phyloP scores from a whole-genome alignment of 2,888 invertebrate genomes.

The Caenorhabditis macrosperma region DNA sequence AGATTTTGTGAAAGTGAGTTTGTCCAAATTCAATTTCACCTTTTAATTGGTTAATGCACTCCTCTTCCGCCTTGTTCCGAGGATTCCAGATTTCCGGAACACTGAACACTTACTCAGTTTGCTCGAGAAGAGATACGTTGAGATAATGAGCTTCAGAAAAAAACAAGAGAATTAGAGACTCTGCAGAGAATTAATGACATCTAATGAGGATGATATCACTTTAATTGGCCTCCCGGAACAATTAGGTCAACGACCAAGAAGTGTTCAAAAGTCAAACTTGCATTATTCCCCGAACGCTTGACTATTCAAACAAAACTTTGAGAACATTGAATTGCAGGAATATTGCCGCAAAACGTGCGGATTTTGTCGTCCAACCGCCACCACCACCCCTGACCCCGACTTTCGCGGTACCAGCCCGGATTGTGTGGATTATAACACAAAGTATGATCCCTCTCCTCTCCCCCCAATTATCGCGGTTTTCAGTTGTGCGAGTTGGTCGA shows the following conservation, averaged over 20 bases:
- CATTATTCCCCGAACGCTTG: no score
- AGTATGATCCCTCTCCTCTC: slow-evolving; percentile 9
- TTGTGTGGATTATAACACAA: slow-evolving; percentile 58
- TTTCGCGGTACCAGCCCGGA: slow-evolving; percentile 43
- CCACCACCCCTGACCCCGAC: slow-evolving; percentile 41
- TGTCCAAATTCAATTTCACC: neutral
- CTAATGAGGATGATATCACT: no score
- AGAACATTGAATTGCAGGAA: slow-evolving; percentile 14
- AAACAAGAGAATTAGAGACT: no score
- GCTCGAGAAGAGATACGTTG: no score
- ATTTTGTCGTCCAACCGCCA: slow-evolving; percentile 51
- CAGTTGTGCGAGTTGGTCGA: slow-evolving; percentile 58
- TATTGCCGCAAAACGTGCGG: slow-evolving; percentile 58
- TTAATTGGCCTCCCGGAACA: no score
- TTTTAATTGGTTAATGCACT: neutral
- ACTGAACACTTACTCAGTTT: neutral
- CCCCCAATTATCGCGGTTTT: slow-evolving; percentile 22
- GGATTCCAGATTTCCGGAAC: slow-evolving; percentile 16
- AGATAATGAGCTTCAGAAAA: no score
- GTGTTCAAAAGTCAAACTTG: neutral
- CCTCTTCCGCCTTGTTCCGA: neutral
- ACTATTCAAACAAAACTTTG: neutral
- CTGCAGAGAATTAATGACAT: no score
- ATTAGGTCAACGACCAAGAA: no score
- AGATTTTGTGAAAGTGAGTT: slow-evolving; percentile 40